Conservation (phyloP, 1,140 invertebrate species). For the Carposina sasakii region DNA sequence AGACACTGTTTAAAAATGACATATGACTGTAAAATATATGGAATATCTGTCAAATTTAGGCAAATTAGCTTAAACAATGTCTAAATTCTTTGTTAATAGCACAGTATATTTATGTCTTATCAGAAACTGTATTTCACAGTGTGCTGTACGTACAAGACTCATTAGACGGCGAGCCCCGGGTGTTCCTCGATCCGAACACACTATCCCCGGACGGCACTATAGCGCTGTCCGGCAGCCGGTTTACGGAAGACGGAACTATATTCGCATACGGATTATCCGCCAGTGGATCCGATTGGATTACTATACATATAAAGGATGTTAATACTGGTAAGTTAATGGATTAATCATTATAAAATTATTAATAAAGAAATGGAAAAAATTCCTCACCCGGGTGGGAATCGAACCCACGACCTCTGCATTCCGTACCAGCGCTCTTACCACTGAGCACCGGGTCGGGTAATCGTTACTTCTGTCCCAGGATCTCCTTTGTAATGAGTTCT, state of each 20-base stretch:
- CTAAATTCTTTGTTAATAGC: no score
- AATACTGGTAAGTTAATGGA: constrained; percentile 74
- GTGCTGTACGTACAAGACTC: constrained; percentile 94
- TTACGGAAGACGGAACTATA: constrained; percentile 92
- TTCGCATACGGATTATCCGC: constrained; percentile 94
- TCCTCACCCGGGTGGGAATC: neutral
- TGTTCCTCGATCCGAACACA: constrained; percentile 97
- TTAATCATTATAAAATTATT: neutral
- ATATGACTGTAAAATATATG: no score
- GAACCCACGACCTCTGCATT: no score
- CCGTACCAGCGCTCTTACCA: no score
- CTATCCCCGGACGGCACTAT: constrained; percentile 95
- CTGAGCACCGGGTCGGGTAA: no score
- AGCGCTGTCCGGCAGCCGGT: constrained; percentile 83
- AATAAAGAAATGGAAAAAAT: neutral
- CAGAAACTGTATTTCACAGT: no score
- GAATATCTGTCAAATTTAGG: no score
- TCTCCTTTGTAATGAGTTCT: no score
- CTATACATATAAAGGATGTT: constrained; percentile 88
- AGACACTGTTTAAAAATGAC: no score
- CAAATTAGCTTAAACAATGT: no score
- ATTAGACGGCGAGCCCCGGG: constrained; percentile 83
- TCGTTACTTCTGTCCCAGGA: no score
- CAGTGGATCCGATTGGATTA: constrained; percentile 97
- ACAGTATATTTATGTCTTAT: no score